phyloP scores from a whole-genome alignment of 2,797 vertebrate genomes.

The Hylomyscus alleni region DNA sequence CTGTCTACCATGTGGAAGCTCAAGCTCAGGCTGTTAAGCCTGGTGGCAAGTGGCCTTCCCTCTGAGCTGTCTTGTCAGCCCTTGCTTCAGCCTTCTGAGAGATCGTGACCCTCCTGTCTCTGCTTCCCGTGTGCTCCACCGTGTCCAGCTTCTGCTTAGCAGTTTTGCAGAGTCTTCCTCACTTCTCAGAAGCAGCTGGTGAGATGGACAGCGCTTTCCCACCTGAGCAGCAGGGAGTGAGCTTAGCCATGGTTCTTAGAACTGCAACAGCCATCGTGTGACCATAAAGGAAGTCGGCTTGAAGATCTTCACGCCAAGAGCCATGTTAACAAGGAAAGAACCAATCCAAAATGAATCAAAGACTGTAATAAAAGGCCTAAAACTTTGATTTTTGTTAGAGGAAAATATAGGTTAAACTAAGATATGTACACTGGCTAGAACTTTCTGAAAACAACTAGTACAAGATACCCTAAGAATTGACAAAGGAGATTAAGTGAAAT shows the following conservation, averaged over 20 bases:
- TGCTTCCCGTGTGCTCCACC: not conserved
- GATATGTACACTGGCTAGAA: not conserved
- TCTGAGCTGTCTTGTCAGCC: not conserved
- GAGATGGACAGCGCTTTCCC: not conserved
- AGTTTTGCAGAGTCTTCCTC: not conserved
- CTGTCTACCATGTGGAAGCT: too few species aligned
- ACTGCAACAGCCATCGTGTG: not conserved
- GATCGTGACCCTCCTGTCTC: not conserved
- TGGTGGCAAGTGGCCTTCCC: not conserved
- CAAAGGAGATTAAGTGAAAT: not conserved
- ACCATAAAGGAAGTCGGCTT: not conserved
- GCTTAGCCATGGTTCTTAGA: not conserved
- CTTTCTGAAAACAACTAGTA: not conserved
- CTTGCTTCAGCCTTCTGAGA: not conserved
- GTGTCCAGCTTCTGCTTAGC: not conserved
- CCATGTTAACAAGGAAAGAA: not conserved
- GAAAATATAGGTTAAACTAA: not conserved
- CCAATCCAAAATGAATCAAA: not conserved
- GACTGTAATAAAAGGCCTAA: not conserved
- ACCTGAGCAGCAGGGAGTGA: not conserved
- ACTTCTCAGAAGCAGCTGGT: slow-evolving; percentile 1
- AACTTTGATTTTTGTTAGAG: not conserved
- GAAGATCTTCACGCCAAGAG: not conserved
- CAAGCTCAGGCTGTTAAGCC: too few species aligned
- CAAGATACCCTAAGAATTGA: not conserved